These are phyloP conservation scores for Eristalinus aeneus DNA, from an alignment of 2,888 invertebrate genomes.

Conservation along the genomic window DNA sequence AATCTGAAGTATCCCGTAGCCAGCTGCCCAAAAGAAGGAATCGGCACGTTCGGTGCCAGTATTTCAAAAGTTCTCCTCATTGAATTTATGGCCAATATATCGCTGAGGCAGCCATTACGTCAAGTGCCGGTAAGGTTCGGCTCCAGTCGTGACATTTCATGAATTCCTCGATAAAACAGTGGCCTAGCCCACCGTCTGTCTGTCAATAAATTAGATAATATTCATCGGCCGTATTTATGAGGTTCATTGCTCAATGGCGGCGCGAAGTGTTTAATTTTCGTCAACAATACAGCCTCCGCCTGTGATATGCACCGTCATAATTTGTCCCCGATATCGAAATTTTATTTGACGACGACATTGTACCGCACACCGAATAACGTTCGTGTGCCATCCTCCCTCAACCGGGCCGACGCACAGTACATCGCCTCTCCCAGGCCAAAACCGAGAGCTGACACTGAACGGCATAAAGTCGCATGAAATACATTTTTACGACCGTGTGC, in stretches of 20 bases:
- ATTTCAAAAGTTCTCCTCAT: neutral
- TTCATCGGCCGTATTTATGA: neutral
- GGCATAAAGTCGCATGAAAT: conserved; percentile 39
- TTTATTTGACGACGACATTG: conserved; percentile 20
- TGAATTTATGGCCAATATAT: neutral
- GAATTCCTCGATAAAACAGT: neutral
- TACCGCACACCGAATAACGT: neutral
- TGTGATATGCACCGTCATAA: conserved; percentile 33
- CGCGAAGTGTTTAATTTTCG: conserved; percentile 28
- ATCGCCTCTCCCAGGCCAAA: conserved; percentile 9
- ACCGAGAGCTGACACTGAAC: conserved; percentile 40
- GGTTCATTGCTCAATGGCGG: conserved; percentile 10
- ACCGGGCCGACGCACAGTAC: conserved; percentile 14
- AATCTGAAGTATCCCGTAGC: neutral
- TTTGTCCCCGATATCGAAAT: conserved; percentile 25
- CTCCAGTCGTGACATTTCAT: neutral
- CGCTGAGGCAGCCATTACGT: neutral
- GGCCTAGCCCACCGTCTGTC: neutral
- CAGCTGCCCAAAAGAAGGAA: neutral
- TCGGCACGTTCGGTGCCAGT: neutral
- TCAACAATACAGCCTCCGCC: conserved; percentile 8
- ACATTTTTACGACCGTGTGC: conserved; percentile 56
- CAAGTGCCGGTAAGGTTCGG: neutral
- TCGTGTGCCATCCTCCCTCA: conserved; percentile 21
- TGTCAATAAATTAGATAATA: neutral